Evolutionary conservation across 2,113 vertebrate species (phyloP).

Genomic region (Colinus virginianus): DNA sequence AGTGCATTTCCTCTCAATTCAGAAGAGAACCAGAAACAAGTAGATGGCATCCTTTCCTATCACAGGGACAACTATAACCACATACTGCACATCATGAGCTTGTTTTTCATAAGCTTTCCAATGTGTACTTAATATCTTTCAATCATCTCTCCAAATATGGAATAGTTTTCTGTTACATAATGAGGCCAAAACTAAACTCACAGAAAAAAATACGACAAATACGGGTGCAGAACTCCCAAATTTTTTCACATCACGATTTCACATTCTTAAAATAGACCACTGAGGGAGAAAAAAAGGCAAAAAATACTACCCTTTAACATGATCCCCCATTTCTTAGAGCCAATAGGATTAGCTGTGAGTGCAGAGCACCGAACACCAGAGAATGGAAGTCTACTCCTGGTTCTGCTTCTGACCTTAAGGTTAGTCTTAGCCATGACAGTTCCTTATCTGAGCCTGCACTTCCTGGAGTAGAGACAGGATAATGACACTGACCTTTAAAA

Average conservation of each 20-base stretch:
- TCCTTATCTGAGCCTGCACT: neutral
- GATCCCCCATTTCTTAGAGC: neutral
- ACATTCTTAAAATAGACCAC: neutral
- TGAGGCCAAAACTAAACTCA: neutral
- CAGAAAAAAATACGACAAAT: neutral
- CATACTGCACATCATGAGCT: neutral
- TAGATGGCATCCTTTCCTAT: neutral
- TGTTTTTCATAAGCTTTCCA: neutral
- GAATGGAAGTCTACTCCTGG: neutral
- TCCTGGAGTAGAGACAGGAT: neutral
- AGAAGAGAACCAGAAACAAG: neutral
- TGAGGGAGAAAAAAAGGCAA: neutral
- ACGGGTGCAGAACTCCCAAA: neutral
- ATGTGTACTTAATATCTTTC: neutral
- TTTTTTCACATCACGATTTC: neutral
- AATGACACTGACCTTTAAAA: slow-evolving; percentile 38
- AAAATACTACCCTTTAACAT: neutral
- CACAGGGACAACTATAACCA: neutral
- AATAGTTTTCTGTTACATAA: neutral
- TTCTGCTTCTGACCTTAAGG: neutral
- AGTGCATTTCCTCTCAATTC: neutral
- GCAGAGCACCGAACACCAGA: neutral
- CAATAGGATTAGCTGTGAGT: neutral
- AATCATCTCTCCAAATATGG: neutral
- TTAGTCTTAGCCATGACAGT: slow-evolving; percentile 7